Conservation (phyloP, 92 coral and sea anemone species). For the Umimayanthus kanabou region DNA sequence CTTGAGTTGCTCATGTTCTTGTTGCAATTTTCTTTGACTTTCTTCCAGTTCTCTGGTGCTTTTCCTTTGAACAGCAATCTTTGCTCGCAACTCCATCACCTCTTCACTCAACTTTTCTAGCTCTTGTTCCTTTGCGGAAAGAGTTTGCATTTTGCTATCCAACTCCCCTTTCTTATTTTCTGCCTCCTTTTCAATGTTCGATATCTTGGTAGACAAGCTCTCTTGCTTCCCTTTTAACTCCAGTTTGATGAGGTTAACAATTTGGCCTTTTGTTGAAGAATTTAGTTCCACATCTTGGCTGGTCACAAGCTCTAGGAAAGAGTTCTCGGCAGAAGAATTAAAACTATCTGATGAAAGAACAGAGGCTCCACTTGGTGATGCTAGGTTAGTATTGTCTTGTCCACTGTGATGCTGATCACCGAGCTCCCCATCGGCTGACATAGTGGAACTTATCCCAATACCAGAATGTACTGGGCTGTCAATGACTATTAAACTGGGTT, state of each 20-base stretch:
- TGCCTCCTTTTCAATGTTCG: slow-evolving; percentile 4
- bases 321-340: neutral
- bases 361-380: neutral
- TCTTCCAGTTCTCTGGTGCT: neutral
- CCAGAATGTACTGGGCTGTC: neutral
- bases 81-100: slow-evolving; percentile 9
- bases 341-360: slow-evolving; percentile 21
- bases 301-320: slow-evolving; percentile 13
- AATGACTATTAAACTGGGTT: neutral
- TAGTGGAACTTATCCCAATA: slow-evolving; percentile 2
- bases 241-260: slow-evolving; percentile 11
- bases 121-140: slow-evolving; percentile 2
- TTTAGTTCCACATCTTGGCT: slow-evolving; percentile 21
- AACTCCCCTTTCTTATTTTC: slow-evolving; percentile 2
- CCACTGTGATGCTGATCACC: neutral
- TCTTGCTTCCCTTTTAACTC: slow-evolving; percentile 4
- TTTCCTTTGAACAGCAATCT: neutral
- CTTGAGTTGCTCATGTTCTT: neutral
- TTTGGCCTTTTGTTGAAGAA: slow-evolving; percentile 15
- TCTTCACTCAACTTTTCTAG: neutral
- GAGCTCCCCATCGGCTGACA: neutral
- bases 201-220: neutral
- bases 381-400: neutral
- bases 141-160: slow-evolving; percentile 3
- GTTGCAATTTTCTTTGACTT: neutral